Percentiles rank a stretch among this genome's conserved stretches.
phyloP scores from a whole-genome alignment of 2,113 vertebrate genomes.

The Onychorhynchus coronatus region DNA sequence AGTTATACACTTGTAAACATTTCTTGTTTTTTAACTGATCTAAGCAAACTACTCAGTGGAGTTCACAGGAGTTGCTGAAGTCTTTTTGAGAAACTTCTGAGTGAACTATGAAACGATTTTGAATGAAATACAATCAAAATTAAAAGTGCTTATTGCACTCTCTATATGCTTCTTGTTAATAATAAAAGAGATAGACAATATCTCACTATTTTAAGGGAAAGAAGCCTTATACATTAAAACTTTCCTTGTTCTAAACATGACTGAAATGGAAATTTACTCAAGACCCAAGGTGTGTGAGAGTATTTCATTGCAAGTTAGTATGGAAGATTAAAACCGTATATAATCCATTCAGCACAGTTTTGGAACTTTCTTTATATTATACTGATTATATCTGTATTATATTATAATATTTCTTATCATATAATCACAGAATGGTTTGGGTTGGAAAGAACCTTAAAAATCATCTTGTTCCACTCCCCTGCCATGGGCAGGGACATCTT shows the following conservation, averaged over 20 bases:
- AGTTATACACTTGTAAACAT: background rate
- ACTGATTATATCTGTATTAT: background rate
- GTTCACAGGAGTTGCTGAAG: background rate
- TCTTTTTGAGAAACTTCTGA: background rate
- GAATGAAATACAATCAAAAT: background rate
- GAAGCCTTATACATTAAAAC: background rate
- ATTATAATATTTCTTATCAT: background rate
- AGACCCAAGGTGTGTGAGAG: background rate
- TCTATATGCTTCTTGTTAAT: background rate
- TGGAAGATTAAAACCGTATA: background rate
- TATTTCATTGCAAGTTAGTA: background rate
- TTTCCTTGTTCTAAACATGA: background rate
- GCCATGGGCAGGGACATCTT: background rate
- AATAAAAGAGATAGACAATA: background rate
- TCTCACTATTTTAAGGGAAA: background rate
- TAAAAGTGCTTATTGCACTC: background rate
- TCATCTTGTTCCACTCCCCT: background rate
- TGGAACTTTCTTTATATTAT: background rate
- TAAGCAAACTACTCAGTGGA: background rate
- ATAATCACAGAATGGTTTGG: background rate
- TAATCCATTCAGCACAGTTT: background rate
- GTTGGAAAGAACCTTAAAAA: background rate
- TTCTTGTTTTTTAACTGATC: background rate
- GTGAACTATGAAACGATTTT: background rate
- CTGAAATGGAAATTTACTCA: background rate